phyloP scores from a whole-genome alignment of 2,113 vertebrate species.

The Marmota flaviventris region DNA sequence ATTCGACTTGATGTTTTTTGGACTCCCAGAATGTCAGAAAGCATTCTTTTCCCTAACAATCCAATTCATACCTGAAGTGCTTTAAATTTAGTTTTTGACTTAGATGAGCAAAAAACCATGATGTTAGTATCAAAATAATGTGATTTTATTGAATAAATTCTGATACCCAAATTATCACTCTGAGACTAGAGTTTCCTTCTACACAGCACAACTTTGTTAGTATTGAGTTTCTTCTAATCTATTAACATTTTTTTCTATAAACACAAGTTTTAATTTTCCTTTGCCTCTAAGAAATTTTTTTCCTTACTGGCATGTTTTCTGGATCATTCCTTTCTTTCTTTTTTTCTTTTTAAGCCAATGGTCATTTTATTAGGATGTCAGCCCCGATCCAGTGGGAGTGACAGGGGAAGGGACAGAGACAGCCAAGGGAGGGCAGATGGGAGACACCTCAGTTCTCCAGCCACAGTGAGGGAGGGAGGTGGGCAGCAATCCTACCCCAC shows the following conservation, averaged over 20 bases:
- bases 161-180: background rate
- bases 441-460: too few relatives aligned
- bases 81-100: background rate
- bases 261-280: slow-evolving; percentile 12
- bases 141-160: slow-evolving; percentile 37
- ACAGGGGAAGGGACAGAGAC: too few relatives aligned
- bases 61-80: slow-evolving; percentile 3
- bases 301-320: too few relatives aligned
- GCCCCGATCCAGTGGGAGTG: too few relatives aligned
- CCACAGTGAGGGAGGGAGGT: too few relatives aligned
- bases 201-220: background rate
- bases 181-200: background rate
- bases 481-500: too few relatives aligned
- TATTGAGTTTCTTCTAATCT: background rate
- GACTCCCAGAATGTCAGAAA: background rate
- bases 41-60: background rate
- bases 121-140: background rate
- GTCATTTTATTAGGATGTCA: too few relatives aligned
- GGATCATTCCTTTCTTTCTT: background rate
- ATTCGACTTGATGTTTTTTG: background rate
- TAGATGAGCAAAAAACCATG: background rate
- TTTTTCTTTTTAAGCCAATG: too few relatives aligned
- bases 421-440: too few relatives aligned
- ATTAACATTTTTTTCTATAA: background rate
- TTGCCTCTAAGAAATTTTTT: slow-evolving; percentile 1